A percentile compares a stretch with the other conserved stretches of the same genome.
phyloP scores from a whole-genome alignment of 1,140 invertebrate species.

The Cecropterus lyciades region DNA sequence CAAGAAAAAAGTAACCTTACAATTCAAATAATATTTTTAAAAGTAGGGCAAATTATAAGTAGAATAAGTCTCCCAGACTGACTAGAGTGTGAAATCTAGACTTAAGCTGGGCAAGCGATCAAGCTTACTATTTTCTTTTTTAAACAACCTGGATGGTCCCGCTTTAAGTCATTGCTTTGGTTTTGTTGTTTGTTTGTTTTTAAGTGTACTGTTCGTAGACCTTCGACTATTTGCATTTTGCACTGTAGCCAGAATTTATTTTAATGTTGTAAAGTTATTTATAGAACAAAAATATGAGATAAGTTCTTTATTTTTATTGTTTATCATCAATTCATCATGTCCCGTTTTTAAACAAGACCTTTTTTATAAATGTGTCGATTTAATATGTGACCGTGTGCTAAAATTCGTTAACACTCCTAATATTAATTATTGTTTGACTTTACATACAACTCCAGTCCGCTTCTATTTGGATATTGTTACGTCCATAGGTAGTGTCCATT shows the following conservation, averaged over 20 bases:
- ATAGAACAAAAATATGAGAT: not conserved
- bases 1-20: no score
- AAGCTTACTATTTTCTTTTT: conserved; percentile 24
- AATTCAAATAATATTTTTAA: no score
- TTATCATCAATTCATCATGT: no score
- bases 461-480: no score
- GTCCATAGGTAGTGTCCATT: no score
- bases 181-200: conserved; percentile 25
- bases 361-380: no score
- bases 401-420: no score
- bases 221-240: not conserved
- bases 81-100: conserved; percentile 32
- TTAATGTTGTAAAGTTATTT: not conserved
- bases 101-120: conserved; percentile 20
- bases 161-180: conserved; percentile 29
- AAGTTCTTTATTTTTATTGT: no score
- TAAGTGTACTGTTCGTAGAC: not conserved
- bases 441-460: no score
- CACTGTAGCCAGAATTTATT: not conserved
- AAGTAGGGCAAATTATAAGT: not conserved
- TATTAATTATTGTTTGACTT: no score
- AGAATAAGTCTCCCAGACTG: conserved; percentile 13
- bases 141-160: conserved; percentile 27
- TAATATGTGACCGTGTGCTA: no score
- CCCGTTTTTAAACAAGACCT: no score